Conservation (phyloP, 2,113 vertebrate species). For the Boulengerochromis microlepis region DNA sequence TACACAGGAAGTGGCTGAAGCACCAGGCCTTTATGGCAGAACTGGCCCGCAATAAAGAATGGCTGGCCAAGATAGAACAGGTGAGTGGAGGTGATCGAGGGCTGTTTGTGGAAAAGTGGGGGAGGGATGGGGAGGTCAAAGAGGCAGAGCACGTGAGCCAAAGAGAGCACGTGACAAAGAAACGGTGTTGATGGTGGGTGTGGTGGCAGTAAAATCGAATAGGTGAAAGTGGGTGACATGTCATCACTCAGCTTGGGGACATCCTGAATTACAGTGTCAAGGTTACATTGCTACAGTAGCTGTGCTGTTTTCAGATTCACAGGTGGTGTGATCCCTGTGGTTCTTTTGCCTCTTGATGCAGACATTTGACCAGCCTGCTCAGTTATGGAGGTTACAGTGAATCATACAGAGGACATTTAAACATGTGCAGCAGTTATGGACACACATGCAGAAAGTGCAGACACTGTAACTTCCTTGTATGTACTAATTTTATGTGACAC, state of each 20-base stretch:
- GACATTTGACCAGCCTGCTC: neutral
- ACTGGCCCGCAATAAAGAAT: constrained; percentile 90
- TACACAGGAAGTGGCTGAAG: constrained; percentile 94
- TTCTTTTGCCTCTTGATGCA: neutral
- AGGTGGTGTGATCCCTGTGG: neutral
- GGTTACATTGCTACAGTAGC: constrained; percentile 47
- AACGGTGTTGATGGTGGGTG: constrained; percentile 23
- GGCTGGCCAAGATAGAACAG: constrained; percentile 92
- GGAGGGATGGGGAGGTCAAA: constrained; percentile 12
- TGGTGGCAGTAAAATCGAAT: constrained; percentile 17
- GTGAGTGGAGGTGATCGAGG: constrained; percentile 65
- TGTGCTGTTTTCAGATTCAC: constrained; percentile 21
- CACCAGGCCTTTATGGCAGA: constrained; percentile 94
- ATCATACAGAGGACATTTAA: constrained; percentile 11
- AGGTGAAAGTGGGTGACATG: constrained; percentile 33
- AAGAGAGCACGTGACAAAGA: constrained; percentile 5
- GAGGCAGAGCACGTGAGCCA: neutral
- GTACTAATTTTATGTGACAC: neutral
- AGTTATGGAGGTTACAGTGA: neutral
- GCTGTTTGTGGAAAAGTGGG: neutral
- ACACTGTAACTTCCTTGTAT: neutral
- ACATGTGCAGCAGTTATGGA: constrained; percentile 1
- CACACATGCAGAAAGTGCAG: neutral
- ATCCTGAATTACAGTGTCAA: constrained; percentile 58
- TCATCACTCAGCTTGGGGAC: constrained; percentile 42